These are phyloP conservation scores for Lycia hirtaria DNA, from an alignment of 2,888 invertebrate genomes.

Conservation along the genomic window DNA sequence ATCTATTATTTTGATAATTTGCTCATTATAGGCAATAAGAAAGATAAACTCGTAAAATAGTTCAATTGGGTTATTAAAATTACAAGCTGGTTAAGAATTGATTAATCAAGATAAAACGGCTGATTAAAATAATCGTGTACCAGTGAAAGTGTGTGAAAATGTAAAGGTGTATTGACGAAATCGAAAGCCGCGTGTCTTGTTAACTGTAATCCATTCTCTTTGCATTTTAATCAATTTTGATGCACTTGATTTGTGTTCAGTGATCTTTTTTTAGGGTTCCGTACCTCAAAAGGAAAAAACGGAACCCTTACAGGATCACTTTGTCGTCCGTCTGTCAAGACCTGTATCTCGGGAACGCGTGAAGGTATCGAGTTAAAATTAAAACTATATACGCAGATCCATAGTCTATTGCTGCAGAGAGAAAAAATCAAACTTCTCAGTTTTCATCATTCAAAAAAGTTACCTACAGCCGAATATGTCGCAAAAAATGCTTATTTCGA, in stretches of 20 bases:
- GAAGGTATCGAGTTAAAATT: too few species aligned
- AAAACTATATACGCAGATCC: too few species aligned
- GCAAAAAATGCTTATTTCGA: too few species aligned
- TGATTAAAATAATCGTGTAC: slow-evolving; percentile 1
- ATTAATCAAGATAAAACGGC: neutral
- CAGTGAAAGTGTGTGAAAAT: slow-evolving; percentile 17
- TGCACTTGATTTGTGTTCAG: neutral
- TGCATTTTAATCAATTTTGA: slow-evolving; percentile 5
- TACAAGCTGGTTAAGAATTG: neutral
- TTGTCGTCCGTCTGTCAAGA: too few species aligned
- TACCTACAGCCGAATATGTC: too few species aligned
- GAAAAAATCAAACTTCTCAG: too few species aligned
- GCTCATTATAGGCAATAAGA: neutral
- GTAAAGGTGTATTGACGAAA: slow-evolving; percentile 12
- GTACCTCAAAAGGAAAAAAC: too few species aligned
- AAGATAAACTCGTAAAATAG: neutral
- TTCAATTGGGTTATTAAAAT: neutral
- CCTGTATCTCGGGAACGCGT: too few species aligned
- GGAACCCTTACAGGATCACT: too few species aligned
- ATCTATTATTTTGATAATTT: neutral
- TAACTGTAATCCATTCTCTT: slow-evolving; percentile 18
- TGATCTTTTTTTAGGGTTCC: too few species aligned
- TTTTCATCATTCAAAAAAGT: neutral
- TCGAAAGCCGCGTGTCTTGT: slow-evolving; percentile 16
- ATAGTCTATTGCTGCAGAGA: too few species aligned